Evolutionary conservation across 2,113 vertebrate genomes (phyloP), one percentile per base, ranked within the genome.

Genomic region (Jaculus jaculus): DNA sequence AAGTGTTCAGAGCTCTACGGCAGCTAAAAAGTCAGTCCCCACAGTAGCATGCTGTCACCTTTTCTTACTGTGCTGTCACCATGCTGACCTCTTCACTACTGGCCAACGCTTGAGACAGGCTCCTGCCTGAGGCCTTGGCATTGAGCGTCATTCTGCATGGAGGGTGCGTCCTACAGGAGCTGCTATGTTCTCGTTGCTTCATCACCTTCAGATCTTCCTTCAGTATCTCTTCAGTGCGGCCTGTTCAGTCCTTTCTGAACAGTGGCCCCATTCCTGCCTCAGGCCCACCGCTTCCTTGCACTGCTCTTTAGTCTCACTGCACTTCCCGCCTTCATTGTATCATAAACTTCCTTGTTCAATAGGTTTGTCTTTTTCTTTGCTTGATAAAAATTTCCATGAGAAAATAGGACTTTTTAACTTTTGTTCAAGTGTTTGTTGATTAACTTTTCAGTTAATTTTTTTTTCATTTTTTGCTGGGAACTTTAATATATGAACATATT

Each of bases 371-470:
- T 65, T 87, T 75, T 73, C 26, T 65, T 54, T 77, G 10, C 20
- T 51, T 84, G 20, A 11, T 78, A 37, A 23, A 11, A 83, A 83
- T 26, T 39, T 85, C 51, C 51, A 23, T 16, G 26, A 83, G 39
- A 23, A 7, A 75, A 71, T 54, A 51, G 34, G 12, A 8, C 39
- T 51, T 37, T 21, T 69, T n/a, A 10, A 26, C 10, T 69, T 93
- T 87, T 65, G 17, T 94, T 82, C 24, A n/a, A 54, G n/a, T 73
- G 87, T 79, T 84, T 79, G 65, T 81, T 90, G n/a, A 60, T 65
- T 93, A 30, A 28, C 65, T 61, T 90, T 79, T 90, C 32, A 75
- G 17, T 26, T 90, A 51, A 51, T 16, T 54, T 54, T 54, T 54
- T 54, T 54, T 54, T 54, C 54, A 54, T 54, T 54, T 54, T 54